phyloP scores from a whole-genome alignment of 2,888 invertebrate species.

The Zeuzera pyrina region DNA sequence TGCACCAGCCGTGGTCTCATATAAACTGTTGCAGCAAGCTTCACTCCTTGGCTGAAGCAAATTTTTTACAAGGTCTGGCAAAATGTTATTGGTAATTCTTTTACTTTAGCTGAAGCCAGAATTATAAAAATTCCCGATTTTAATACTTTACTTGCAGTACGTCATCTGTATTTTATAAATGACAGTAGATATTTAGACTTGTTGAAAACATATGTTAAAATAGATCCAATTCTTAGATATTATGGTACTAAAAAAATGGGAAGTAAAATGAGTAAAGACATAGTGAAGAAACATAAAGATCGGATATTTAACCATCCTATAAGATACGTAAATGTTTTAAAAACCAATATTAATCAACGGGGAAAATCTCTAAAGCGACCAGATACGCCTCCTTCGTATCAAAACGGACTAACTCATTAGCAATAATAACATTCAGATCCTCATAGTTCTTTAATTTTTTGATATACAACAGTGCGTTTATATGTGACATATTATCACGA shows the following conservation, averaged over 20 bases:
- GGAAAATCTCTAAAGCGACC: too few relatives aligned
- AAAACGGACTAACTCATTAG: too few relatives aligned
- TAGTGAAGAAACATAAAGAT: slow-evolving; percentile 32
- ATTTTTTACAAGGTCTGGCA: slow-evolving; percentile 16
- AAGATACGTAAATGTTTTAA: slow-evolving; percentile 27
- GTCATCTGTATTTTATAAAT: slow-evolving; percentile 25
- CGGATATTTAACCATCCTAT: slow-evolving; percentile 27
- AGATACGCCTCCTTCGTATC: too few relatives aligned
- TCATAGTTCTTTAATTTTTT: too few relatives aligned
- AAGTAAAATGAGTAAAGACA: slow-evolving; percentile 26
- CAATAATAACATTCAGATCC: too few relatives aligned
- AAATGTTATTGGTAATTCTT: slow-evolving; percentile 30
- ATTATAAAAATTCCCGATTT: not conserved
- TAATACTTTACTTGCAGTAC: slow-evolving; percentile 11
- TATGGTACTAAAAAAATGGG: slow-evolving; percentile 17
- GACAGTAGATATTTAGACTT: slow-evolving; percentile 31
- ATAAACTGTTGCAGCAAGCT: too few relatives aligned
- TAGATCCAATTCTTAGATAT: too few relatives aligned
- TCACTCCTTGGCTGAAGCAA: too few relatives aligned
- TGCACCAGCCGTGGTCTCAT: too few relatives aligned
- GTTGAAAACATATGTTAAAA: slow-evolving; percentile 27
- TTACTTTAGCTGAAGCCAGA: slow-evolving; percentile 22
- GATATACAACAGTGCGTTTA: too few relatives aligned
- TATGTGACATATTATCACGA: too few relatives aligned
- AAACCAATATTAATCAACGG: slow-evolving; percentile 14